Percentiles rank a stretch among this genome's conserved stretches.
Evolutionary conservation across 2,797 vertebrate genomes (phyloP).

Genomic region (Numenius phaeopus): DNA sequence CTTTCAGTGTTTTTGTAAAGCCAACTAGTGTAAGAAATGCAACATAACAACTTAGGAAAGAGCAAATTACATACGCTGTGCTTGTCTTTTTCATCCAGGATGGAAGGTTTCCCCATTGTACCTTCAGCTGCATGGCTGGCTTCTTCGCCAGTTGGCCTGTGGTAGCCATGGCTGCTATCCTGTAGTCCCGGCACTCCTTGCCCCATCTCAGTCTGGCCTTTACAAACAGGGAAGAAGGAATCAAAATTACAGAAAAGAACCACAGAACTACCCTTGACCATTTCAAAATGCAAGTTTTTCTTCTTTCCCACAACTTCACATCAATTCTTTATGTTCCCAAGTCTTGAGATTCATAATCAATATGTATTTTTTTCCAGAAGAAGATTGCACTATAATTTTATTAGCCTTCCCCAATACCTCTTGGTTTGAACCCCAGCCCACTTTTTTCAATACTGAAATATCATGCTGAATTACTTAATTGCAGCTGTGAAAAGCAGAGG

Average conservation of each 20-base stretch:
- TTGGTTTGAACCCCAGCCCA: neutral
- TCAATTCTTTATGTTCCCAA: neutral
- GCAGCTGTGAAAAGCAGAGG: neutral
- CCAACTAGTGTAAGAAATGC: neutral
- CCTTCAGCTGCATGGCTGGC: constrained; percentile 32
- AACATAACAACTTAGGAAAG: neutral
- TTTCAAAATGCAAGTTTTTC: neutral
- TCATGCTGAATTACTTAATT: neutral
- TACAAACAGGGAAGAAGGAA: neutral
- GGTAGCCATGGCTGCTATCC: neutral
- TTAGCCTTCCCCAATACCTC: neutral
- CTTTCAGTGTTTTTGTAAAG: neutral
- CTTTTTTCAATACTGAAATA: neutral
- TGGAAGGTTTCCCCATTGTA: constrained; percentile 37
- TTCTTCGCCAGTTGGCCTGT: constrained; percentile 4
- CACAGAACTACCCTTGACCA: neutral
- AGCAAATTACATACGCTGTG: neutral
- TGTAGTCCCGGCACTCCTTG: constrained; percentile 52
- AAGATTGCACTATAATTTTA: neutral
- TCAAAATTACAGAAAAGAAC: neutral
- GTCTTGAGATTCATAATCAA: neutral
- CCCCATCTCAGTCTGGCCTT: constrained; percentile 40
- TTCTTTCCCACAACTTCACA: neutral
- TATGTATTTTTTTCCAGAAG: neutral
- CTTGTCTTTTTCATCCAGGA: constrained; percentile 25